Evolutionary conservation across 2,888 invertebrate species (phyloP), one percentile per base, ranked within the genome.

Genomic region (Drosophila buzzatii): DNA sequence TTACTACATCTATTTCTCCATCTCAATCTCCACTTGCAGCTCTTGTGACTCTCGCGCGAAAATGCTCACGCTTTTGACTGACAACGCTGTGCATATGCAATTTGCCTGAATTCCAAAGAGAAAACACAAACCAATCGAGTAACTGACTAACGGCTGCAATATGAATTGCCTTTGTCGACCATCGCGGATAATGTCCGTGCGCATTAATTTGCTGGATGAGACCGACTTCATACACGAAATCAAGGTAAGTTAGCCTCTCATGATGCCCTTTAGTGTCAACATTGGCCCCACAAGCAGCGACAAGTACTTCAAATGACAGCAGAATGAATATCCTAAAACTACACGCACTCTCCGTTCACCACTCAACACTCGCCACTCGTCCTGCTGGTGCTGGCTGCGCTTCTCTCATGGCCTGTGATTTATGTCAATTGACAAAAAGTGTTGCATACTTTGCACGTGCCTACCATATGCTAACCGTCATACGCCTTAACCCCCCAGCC

Each of bases 171-270:
- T 93, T 70, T 93, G 93, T 77, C 90, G 93, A 82, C 93, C 93
- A 64, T 93, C 93, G 72, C 93, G 92, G 90, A 93, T 92, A 79
- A 92, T 93, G 91, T 91, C 93, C 90, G 93, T 93, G 94, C 97
- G 98, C 93, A 96, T 98, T 89, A 96, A 98, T 91, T 95, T 98
- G 82, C 95, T 98, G 88, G 98, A 98, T 93, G 97, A 98, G 92
- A 96, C 97, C 90, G 98, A 98, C 92, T 95, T 98, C 75, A 94
- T 97, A 81, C 97, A 98, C 92, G 98, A 98, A 93, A 95, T 97
- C 91, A 96, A 97, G 96, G 98, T 97, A 93, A 94, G 94, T 66
- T 16, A 35, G 57, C 27, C 65, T 39, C 56, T 59, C 70, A 67
- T 57, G 57, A 49, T 66, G 57, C 42, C 55, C 73, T 62, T 70